Evolutionary conservation across 1,140 invertebrate genomes (phyloP), one percentile per base, ranked within the genome.

Genomic region (Bombus haemorrhoidalis): DNA sequence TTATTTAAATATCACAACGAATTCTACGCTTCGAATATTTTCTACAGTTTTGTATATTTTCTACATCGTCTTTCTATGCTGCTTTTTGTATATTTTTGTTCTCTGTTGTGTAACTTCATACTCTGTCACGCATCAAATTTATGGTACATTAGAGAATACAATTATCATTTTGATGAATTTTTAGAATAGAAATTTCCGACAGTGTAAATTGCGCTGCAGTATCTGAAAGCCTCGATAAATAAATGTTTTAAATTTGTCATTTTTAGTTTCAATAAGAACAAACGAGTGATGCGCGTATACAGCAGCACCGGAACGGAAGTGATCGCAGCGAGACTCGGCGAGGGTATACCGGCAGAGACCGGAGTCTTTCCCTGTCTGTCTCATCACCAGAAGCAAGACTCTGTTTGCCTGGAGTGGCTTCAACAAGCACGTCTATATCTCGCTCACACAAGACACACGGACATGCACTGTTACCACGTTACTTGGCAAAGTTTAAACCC

Each of bases 381-480:
- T 1, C 95, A 96, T 73, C 95, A 98, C 89, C 87, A 93, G 90
- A 43, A 96, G 96, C 90, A 96, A 94, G 68, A 94, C 75, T 93
- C 95, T 1, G 94, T 97, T 1, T 98, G 98, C 90, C 95, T 98
- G 68, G 98, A 98, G 92, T 98, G 98, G 98, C 96, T 98, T 86
- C 95, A 97, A 41, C 95, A 96, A 15, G 97, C 97, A 0, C 94
- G 98, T 5, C 95, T 98, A 5, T 98, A 98, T 87, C 94, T 98
- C 68, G 96, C 96, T 74, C 94, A 96, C 39, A 95, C 96, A 4
- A 93, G 96, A 28, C 95, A 96, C 73, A 93, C 95, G 13, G 94
- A 95, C 47, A 96, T 97, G 37, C 96, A 97, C 15, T 99, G 98
- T 91, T 98, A 98, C 89, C 96, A 97, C 34, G 94, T 98, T 0